Conservation (phyloP, 1,140 invertebrate species). For the Zeugodacus cucurbitae region DNA sequence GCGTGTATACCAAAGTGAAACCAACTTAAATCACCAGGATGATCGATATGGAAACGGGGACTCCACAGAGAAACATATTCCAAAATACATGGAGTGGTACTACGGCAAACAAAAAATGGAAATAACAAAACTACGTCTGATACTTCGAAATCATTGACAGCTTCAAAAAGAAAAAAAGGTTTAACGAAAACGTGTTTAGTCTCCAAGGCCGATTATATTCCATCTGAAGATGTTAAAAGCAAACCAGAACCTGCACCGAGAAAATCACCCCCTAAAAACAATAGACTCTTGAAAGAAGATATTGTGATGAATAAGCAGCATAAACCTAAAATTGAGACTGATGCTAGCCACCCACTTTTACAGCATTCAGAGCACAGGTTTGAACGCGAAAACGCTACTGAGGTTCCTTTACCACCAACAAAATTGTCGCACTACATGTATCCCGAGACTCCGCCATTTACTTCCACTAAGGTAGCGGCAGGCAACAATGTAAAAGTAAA, state of each 20-base stretch:
- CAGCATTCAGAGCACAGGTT: conserved; percentile 83
- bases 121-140: conserved; percentile 58
- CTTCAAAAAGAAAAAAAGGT: conserved; percentile 60
- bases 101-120: conserved; percentile 55
- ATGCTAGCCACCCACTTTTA: conserved; percentile 73
- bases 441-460: conserved; percentile 66
- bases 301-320: conserved; percentile 58
- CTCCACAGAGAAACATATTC: conserved; percentile 58
- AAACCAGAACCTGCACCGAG: conserved; percentile 64
- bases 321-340: conserved; percentile 56
- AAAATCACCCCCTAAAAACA: conserved; percentile 57
- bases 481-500: conserved; percentile 45
- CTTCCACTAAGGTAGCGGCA: conserved; percentile 35
- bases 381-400: conserved; percentile 72
- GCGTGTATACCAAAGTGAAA: conserved; percentile 57
- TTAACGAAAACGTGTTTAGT: conserved; percentile 63
- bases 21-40: conserved; percentile 48
- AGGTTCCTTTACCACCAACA: conserved; percentile 74
- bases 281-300: conserved; percentile 59
- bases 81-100: conserved; percentile 78
- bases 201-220: conserved; percentile 55
- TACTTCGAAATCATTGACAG: conserved; percentile 53
- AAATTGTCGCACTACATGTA: conserved; percentile 75
- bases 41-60: conserved; percentile 42
- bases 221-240: conserved; percentile 62